Evolutionary conservation across 1,140 invertebrate species (phyloP).

Genomic region (Archegozetes longisetosus): DNA sequence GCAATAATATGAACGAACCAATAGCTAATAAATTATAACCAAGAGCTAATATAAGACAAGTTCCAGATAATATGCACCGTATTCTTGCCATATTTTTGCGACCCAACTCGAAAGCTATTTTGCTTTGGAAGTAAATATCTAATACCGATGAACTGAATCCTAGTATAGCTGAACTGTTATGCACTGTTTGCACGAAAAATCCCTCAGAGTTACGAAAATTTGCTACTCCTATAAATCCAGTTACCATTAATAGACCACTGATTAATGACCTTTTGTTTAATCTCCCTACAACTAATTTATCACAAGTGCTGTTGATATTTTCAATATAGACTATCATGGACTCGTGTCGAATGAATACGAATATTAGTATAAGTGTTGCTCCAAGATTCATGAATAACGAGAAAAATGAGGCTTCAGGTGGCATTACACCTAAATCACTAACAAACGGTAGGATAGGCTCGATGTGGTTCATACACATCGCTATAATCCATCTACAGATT

Average conservation of each 20-base stretch:
- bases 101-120: background rate
- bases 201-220: background rate
- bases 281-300: background rate
- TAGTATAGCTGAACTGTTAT: background rate
- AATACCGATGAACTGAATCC: background rate
- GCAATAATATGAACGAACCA: background rate
- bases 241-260: background rate
- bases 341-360: background rate
- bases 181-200: background rate
- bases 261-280: background rate
- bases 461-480: background rate
- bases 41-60: background rate
- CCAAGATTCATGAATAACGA: background rate
- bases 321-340: background rate
- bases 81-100: background rate
- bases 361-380: background rate
- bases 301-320: background rate
- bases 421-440: background rate
- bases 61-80: background rate
- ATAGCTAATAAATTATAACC: background rate
- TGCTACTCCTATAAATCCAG: background rate
- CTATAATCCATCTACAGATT: background rate
- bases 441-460: background rate
- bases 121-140: background rate
- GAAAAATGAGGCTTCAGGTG: background rate